Evolutionary conservation across 2,797 vertebrate species (phyloP), one percentile per base, ranked within the genome.

Genomic region (Acestrorhynchus altus): DNA sequence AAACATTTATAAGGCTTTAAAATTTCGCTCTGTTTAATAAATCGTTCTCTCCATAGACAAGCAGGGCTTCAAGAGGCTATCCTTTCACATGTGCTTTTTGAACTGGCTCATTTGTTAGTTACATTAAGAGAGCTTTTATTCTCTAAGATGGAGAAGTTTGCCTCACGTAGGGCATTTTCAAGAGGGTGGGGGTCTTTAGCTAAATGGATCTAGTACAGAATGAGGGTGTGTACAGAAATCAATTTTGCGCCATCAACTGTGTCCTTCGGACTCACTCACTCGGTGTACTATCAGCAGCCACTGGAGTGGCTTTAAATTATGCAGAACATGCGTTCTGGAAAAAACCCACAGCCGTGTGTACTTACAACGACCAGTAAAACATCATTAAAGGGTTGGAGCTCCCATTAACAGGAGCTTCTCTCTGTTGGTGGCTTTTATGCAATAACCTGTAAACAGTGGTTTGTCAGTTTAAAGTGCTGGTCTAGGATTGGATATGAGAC

Each of bases 281-380:
- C 47, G 40, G 35, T 46, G 52, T 59, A 9, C 42, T 20, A 40
- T 60, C 52, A 67, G 69, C 76, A 66, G 68, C 26, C 22, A 60
- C 39, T 49, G 63, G 16, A 54, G 39, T 54, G 16, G 26, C 51
- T 64, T 71, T 76, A 65, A 79, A 80, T 76, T 71, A 74, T 79
- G 64, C 77, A 80, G 39, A 51, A 51, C 28, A 18, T 15, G 49
- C 44, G 15, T 57, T 74, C 54, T 49, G 8, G 47, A 12, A 47
- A 26, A 65, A 46, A 65, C 20, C 63, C 8, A 28, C 46, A 9
- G 8, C 1, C 39, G 39, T 11, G 26, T 40, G 40, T 57, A 64
- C 72, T 24, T 61, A 31, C 28, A 10, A 4, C 15, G 18, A 24
- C 40, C 68, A 35, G 16, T 75, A 52, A 56, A 64, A 68, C 47